A percentile compares a stretch with the other conserved stretches of the same genome.
These are phyloP conservation scores for Paedocypris sp. DNA, from an alignment of 2,113 vertebrate species.

Conservation along the genomic window DNA sequence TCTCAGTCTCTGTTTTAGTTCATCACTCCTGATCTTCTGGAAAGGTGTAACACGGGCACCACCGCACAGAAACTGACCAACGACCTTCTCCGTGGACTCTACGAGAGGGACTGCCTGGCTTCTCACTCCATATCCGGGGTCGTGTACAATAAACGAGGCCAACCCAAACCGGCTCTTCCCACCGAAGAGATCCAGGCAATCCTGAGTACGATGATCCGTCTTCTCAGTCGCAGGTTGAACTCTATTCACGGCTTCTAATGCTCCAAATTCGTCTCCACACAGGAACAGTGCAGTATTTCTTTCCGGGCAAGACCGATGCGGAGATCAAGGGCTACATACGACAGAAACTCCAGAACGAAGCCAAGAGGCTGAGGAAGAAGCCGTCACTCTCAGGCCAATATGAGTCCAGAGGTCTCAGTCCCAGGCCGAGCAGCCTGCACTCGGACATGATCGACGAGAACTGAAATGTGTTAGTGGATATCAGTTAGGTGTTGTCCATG, in stretches of 20 bases:
- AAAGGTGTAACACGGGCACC: slow-evolving; percentile 45
- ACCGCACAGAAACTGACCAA: slow-evolving; percentile 52
- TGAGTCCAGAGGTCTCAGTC: slow-evolving; percentile 23
- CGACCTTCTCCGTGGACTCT: slow-evolving; percentile 47
- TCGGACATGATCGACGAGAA: slow-evolving; percentile 27
- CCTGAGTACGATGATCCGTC: slow-evolving; percentile 34
- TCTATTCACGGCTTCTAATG: neutral
- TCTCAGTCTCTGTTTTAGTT: slow-evolving; percentile 34
- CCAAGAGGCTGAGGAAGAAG: slow-evolving; percentile 47
- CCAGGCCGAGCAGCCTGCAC: neutral
- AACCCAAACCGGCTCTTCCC: slow-evolving; percentile 47
- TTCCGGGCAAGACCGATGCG: slow-evolving; percentile 47
- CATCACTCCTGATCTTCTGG: slow-evolving; percentile 45
- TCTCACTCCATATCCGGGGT: slow-evolving; percentile 52
- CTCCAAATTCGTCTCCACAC: neutral
- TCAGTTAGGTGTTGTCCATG: slow-evolving; percentile 9
- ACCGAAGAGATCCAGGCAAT: slow-evolving; percentile 46
- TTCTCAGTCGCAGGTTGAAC: neutral
- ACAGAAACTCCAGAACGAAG: slow-evolving; percentile 53
- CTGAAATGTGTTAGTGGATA: slow-evolving; percentile 20
- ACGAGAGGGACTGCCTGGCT: slow-evolving; percentile 48
- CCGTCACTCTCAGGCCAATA: slow-evolving; percentile 23
- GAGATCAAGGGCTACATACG: slow-evolving; percentile 54
- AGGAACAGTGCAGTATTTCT: slow-evolving; percentile 51
- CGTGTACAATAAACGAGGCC: slow-evolving; percentile 44